Base-by-base conservation (phyloP, 2,113 vertebrate genomes). In the Actenoides lindsayi region DNA sequence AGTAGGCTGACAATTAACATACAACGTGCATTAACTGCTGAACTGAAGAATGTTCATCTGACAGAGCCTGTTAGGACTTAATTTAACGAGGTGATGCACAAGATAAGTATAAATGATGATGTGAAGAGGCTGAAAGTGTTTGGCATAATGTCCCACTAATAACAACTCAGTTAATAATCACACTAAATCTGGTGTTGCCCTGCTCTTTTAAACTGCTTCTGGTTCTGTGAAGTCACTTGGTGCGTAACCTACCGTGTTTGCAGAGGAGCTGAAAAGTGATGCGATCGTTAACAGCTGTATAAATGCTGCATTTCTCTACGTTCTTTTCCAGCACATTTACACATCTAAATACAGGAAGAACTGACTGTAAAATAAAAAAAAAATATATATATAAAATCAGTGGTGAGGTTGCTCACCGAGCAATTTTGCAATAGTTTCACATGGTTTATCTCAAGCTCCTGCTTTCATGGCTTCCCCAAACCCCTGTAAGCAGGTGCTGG, bases 321-420 rank as follows among this genome's bases (percentile, higher is more conserved):
- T 98, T 99, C 89, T 97, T 99, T 83, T 99, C 99, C 51, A 99
- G 98, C 21, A 98, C 97, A n/a, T 97, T 97, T 59, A 98, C 96
- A 97, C 97, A 98, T 73, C 99, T 98, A 94, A 99, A 99, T 57
- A 99, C 97, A 71, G 98, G 99, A 27, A 99, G 97, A 81, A 99
- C 83, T 35, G 98, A 98, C 99, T 99, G 79, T 51, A 93, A 95
- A 79, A 88, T 94, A 94, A 88, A 54, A 80, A 24, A 87, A 87
- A 6, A 30, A 21, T 46, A 19, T 4, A 11, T 3, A 11, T 28
- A 57, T 19, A 2, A 63, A 44, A 53, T 23, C 28, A 60, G 42
- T 5, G 12, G 73, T 84, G 53, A 71, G 17, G 25, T 81, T 83
- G 46, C 25, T 59, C 59, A 14, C 37, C 6, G 25, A 70, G n/a